Evolutionary conservation across 2,113 vertebrate species (phyloP).

Genomic region (Mormyrus iriodes): DNA sequence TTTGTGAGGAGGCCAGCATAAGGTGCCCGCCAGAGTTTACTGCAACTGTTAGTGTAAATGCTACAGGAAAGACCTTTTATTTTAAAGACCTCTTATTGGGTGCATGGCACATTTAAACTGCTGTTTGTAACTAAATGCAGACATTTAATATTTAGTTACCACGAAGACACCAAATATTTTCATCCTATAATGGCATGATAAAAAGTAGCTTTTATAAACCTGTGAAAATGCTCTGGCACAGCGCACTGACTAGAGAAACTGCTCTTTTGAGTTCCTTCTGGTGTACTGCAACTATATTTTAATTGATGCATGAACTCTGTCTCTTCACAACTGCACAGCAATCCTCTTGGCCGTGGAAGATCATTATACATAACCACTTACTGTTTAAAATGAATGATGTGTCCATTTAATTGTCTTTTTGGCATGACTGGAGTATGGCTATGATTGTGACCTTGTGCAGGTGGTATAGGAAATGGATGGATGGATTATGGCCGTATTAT

Average conservation of each 20-base stretch:
- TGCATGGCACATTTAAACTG: neutral
- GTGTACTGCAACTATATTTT: neutral
- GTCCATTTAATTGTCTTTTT: neutral
- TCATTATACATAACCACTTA: neutral
- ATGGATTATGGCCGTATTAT: neutral
- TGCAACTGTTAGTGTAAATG: neutral
- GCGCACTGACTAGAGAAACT: neutral
- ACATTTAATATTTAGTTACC: neutral
- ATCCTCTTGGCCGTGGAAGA: neutral
- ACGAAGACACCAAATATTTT: neutral
- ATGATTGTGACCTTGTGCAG: neutral
- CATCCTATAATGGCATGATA: neutral
- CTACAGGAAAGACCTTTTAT: neutral
- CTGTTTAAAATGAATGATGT: neutral
- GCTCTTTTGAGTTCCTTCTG: neutral
- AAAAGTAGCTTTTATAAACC: neutral
- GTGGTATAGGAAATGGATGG: neutral
- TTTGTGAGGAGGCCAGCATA: neutral
- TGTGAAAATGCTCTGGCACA: neutral
- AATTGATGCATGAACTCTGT: neutral
- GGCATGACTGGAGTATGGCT: neutral
- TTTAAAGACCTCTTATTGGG: neutral
- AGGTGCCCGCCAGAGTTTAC: neutral
- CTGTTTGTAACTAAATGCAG: neutral
- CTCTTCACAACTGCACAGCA: neutral